Evolutionary conservation across 1,140 invertebrate species (phyloP), one percentile per base, ranked within the genome.

Genomic region (Palaemon carinicauda): DNA sequence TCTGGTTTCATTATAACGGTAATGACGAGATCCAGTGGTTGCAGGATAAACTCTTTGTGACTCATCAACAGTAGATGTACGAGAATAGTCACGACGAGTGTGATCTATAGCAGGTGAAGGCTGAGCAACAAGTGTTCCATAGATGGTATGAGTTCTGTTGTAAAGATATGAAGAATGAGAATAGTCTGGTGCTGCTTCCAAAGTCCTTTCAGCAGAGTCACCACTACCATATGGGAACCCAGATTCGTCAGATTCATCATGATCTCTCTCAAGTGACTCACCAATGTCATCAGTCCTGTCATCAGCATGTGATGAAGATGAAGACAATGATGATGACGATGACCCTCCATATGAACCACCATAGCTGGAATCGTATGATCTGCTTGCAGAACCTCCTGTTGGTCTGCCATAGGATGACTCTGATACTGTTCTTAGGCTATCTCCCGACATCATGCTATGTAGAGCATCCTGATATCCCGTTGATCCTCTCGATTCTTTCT

Each of bases 1-100:
- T 10, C 65, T 29, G 27, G 77, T 80, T 27, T 80, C 84, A n/a
- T 86, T 86, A 51, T 86, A 86, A 1, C 80, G 77, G 33, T 86
- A 74, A 21, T 33, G 71, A 3, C 27, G 71, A 3, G 84, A 73
- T 3, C 77, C 77, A 17, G 7, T 29, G 5, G 50, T 7, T 21
- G 17, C 50, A 4, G 84, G 84, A 10, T 65, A 65, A 12, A 9
- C 24, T 27, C 51, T 52, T 9, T 24, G 51, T 52, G 75, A 60
- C 14, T 19, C 82, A 51, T 85, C 82, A 51, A 15, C 21, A 19
- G 41, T 21, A 3, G 69, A 24, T 4, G 69, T 24, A 24, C 69
- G 24, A 4, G 69, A 73, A 73, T 73, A 21, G 15, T 73, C 27
- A 41, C 21, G 41, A 41, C 65, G 84, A 27, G 50, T 52, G 29